phyloP scores from a whole-genome alignment of 1,140 invertebrate genomes.

The Luehdorfia chinensis region DNA sequence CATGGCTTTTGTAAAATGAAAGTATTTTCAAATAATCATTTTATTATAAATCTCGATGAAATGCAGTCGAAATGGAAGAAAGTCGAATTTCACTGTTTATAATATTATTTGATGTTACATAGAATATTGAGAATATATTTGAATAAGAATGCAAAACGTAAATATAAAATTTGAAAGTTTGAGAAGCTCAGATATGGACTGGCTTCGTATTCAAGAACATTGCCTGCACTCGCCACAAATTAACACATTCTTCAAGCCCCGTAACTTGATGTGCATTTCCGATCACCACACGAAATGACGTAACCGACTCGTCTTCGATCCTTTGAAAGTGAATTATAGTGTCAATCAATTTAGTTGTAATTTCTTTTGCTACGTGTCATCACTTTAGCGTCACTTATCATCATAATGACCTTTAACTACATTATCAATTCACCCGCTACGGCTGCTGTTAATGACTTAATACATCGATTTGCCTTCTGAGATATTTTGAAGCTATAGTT shows the following conservation, averaged over 20 bases:
- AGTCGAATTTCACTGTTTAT: too few relatives aligned
- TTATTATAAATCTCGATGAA: too few relatives aligned
- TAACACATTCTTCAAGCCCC: slow-evolving; percentile 10
- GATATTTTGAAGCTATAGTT: too few relatives aligned
- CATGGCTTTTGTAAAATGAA: too few relatives aligned
- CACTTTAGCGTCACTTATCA: not conserved
- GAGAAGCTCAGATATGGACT: too few relatives aligned
- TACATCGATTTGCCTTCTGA: slow-evolving; percentile 21
- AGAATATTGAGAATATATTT: too few relatives aligned
- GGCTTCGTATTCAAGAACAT: not conserved
- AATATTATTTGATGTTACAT: too few relatives aligned
- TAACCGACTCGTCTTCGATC: not conserved
- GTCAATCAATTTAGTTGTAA: not conserved
- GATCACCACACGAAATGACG: not conserved
- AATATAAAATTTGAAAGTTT: too few relatives aligned
- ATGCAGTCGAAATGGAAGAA: too few relatives aligned
- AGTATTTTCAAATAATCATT: too few relatives aligned
- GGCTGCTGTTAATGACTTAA: slow-evolving; percentile 37
- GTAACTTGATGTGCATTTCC: slow-evolving; percentile 4
- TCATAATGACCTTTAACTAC: slow-evolving; percentile 28
- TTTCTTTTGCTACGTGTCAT: not conserved
- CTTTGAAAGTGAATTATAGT: not conserved
- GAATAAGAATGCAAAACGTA: too few relatives aligned
- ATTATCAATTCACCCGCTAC: slow-evolving; percentile 32
- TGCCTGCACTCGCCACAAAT: slow-evolving; percentile 2